Conservation (phyloP, 1,140 invertebrate species). For the Hydropsyche tenuis region DNA sequence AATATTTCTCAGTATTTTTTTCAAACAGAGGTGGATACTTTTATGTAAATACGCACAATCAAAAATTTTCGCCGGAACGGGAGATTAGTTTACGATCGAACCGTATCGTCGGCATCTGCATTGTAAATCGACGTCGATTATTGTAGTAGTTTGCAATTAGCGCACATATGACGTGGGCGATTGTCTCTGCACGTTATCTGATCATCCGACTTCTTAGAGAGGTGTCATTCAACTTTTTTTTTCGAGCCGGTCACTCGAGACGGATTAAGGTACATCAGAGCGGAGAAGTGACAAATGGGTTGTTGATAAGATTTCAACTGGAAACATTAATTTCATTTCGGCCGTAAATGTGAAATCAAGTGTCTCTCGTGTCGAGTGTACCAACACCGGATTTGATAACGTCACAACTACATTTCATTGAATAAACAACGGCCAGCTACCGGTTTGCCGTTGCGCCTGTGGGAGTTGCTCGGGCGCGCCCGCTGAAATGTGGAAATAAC, state of each 20-base stretch:
- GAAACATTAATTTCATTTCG: conserved; percentile 46
- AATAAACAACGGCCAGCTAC: conserved; percentile 38
- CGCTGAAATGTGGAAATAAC: conserved; percentile 12
- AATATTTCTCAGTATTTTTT: too few species aligned
- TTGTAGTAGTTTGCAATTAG: conserved; percentile 36
- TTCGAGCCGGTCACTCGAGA: conserved; percentile 32
- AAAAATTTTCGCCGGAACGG: too few species aligned
- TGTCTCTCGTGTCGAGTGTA: conserved; percentile 40
- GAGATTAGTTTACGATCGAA: background rate
- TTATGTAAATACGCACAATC: too few species aligned
- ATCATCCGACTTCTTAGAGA: conserved; percentile 31
- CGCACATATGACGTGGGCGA: conserved; percentile 27
- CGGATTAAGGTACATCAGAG: conserved; percentile 42
- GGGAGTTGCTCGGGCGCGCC: conserved; percentile 23
- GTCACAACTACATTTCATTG: conserved; percentile 42
- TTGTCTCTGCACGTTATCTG: conserved; percentile 31
- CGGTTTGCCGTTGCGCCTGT: conserved; percentile 32
- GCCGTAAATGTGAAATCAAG: conserved; percentile 41
- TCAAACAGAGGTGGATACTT: too few species aligned
- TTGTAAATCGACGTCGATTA: conserved; percentile 21
- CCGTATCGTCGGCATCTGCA: conserved; percentile 8
- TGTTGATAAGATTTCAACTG: conserved; percentile 48
- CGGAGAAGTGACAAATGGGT: conserved; percentile 48
- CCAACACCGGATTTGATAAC: conserved; percentile 41
- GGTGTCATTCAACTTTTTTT: conserved; percentile 47